Base-by-base conservation (phyloP, 2,888 invertebrate species). In the Cephonodes hylas region DNA sequence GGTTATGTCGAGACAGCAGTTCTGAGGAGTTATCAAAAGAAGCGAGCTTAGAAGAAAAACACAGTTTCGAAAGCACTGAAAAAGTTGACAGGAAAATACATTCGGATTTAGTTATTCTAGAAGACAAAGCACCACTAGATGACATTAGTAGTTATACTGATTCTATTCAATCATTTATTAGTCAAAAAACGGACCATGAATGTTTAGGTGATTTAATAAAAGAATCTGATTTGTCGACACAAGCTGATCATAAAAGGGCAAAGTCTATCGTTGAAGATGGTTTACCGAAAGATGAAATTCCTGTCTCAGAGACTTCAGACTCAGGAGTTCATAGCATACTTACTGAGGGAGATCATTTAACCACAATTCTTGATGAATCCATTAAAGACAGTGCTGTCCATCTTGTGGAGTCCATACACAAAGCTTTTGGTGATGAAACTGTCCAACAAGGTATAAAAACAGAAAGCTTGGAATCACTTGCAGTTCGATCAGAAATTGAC, bases 371-470 rank as follows among this genome's bases (percentile, higher is more conserved):
- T 53, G 74, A 73, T 20, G 70, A 72, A 34, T 65, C 72, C 38
- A 66, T 79, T 8, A 78, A 78, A 71, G 83, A 81, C 23, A 84
- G 72, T 67, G 80, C 84, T 8, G 67, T 66, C n/a, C 67, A 82
- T 62, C 74, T 90, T 1, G 73, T 89, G 68, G 85, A 89, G 67
- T 85, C 88, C 8, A 83, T 92, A 65, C 81, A 89, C 61, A 87
- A 86, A 75, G 91, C 91, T 13, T 89, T 92, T 66, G 77, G 73
- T 46, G 86, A 86, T 42, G 88, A 88, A 61, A 66, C 66, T 15
- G 79, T 92, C 22, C 91, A 91, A 67, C 91, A 92, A 79, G 91
- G 90, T 59, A 92, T 91, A 20, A 91, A 86, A 73, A 82, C 84
- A 1, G 91, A 90, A 67, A 81, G 74, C 15, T 58, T 86, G 38